A percentile compares a stretch with the other conserved stretches of the same genome.
phyloP scores from a whole-genome alignment of 2,888 invertebrate species.

The Iphiclides podalirius region DNA sequence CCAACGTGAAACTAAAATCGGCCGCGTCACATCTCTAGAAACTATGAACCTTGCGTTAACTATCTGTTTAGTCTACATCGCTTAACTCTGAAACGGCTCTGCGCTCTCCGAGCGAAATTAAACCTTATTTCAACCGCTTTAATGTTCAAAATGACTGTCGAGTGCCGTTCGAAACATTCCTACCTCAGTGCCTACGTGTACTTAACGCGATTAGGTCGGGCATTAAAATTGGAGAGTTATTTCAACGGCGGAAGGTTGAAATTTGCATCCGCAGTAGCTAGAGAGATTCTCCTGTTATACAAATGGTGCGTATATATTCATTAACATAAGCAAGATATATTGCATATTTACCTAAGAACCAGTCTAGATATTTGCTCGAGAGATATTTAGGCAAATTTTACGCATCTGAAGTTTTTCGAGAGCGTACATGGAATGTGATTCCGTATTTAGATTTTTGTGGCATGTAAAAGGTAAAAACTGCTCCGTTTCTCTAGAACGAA shows the following conservation, averaged over 20 bases:
- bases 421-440: neutral
- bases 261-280: neutral
- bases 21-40: conserved; percentile 7
- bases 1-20: neutral
- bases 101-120: conserved; percentile 8
- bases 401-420: neutral
- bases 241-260: neutral
- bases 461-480: neutral
- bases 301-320: conserved; percentile 2
- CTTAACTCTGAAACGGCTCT: conserved; percentile 6
- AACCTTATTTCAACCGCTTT: neutral
- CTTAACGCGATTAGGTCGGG: conserved; percentile 1
- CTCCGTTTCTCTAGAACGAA: no score
- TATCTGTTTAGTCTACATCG: conserved; percentile 21
- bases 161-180: conserved; percentile 1
- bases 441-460: neutral
- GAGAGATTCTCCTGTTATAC: conserved; percentile 6
- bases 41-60: conserved; percentile 19
- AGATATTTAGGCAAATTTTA: conserved; percentile 2
- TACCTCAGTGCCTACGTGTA: conserved; percentile 8
- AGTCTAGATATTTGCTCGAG: conserved; percentile 1
- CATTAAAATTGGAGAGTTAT: conserved; percentile 6
- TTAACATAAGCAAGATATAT: conserved; percentile 13
- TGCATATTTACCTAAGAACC: conserved; percentile 10
- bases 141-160: neutral